A percentile compares a stretch with the other conserved stretches of the same genome.
Conservation (phyloP, 2,113 vertebrate species). For the Cavia porcellus region DNA sequence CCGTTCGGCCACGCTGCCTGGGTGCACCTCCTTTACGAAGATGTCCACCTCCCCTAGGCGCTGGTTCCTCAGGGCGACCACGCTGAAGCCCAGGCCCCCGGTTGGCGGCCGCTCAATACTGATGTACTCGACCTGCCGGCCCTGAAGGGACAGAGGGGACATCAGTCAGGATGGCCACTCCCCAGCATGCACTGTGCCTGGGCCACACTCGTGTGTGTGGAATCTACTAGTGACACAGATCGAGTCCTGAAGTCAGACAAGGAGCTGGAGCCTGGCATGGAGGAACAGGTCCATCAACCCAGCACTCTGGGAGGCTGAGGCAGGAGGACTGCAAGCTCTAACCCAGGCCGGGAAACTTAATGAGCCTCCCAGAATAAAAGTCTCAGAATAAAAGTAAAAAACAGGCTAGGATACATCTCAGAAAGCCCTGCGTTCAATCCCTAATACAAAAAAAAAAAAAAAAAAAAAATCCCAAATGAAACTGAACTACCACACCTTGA, state of each 20-base stretch:
- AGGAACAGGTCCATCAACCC: background rate
- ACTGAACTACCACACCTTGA: background rate
- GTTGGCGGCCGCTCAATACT: constrained; percentile 92
- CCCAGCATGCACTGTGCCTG: background rate
- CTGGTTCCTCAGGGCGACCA: constrained; percentile 92
- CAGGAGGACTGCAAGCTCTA: background rate
- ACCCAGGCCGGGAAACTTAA: background rate
- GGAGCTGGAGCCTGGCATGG: background rate
- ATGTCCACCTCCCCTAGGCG: constrained; percentile 90
- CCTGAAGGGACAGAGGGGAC: constrained; percentile 85
- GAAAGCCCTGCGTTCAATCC: background rate
- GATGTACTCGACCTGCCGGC: constrained; percentile 91
- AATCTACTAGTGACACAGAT: constrained; percentile 76
- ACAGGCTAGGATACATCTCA: background rate
- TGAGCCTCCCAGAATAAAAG: background rate
- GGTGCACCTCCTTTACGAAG: constrained; percentile 95
- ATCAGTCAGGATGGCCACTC: fast-evolving
- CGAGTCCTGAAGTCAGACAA: constrained; percentile 69
- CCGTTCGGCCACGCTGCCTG: constrained; percentile 95
- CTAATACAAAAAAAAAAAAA: background rate
- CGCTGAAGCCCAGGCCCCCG: constrained; percentile 97
- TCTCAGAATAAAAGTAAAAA: background rate
- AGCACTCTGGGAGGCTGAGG: background rate
- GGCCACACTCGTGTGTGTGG: background rate
- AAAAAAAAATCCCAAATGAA: background rate